Evolutionary conservation across 2,888 invertebrate genomes (phyloP).

Genomic region (Lithophane leautieri): DNA sequence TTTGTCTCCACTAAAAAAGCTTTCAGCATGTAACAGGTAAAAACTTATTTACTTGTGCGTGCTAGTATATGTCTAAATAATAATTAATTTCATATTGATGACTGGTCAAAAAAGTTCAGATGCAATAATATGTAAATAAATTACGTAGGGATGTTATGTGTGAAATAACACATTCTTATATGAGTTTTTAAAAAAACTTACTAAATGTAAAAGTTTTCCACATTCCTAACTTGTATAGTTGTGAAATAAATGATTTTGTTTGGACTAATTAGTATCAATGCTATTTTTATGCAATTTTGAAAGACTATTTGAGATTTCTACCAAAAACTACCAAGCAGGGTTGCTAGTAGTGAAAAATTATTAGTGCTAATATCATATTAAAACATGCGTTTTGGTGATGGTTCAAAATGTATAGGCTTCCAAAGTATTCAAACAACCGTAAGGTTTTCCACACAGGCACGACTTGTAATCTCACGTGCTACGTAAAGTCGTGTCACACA

Average conservation of each 20-base stretch:
- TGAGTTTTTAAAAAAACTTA: conserved; percentile 16
- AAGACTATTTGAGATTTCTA: conserved; percentile 50
- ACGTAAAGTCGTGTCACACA: conserved; percentile 1
- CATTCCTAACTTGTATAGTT: conserved; percentile 49
- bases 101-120: neutral
- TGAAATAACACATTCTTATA: neutral
- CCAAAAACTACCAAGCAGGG: conserved; percentile 54
- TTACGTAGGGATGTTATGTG: conserved; percentile 26
- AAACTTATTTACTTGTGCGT: neutral
- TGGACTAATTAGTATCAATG: conserved; percentile 49
- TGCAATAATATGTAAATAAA: conserved; percentile 47
- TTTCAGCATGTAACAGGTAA: neutral
- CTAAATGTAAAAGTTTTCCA: conserved; percentile 51
- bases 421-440: conserved; percentile 1
- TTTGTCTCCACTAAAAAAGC: conserved; percentile 19
- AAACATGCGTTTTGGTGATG: conserved; percentile 29
- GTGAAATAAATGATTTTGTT: conserved; percentile 58
- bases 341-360: conserved; percentile 50
- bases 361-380: neutral
- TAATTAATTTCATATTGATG: neutral
- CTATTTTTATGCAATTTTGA: conserved; percentile 22
- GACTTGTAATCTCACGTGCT: neutral
- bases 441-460: neutral
- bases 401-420: conserved; percentile 36
- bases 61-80: conserved; percentile 1